Evolutionary conservation across 2,888 invertebrate species (phyloP), one percentile per base, ranked within the genome.

Genomic region (Drosophila falleni): DNA sequence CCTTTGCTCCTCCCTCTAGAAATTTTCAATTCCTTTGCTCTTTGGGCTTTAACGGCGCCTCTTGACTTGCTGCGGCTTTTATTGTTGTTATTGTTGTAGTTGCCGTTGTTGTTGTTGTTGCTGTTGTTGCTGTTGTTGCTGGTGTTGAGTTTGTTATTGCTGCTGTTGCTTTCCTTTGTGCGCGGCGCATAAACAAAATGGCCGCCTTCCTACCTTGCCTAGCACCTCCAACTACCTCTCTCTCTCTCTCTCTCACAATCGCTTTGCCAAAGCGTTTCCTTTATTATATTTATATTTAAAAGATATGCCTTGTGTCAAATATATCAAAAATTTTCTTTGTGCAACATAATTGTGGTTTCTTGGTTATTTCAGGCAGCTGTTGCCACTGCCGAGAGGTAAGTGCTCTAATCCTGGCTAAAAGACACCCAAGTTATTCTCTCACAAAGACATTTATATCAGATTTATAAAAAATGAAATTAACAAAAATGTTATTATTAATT

Each of bases 221-320:
- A 61, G 58, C 58, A 15, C n/a, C 56, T 42, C 26, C 23, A 49
- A 15, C 10, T 53, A 23, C 23, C 42, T 31, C 50, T 11, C 58
- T 10, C 33, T 42, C 35, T 26, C 8, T 51, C 19, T 66, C 39
- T 23, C 35, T 23, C 11, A 41, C 1, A 1, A 19, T 23, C 6
- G 3, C n/a, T 64, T 68, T 65, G 69, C 11, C 81, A 81, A 19
- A 79, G 73, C 64, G 61, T 79, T 69, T 83, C 77, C 80, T 74
- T 78, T 84, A 75, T 85, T 87, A 87, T 37, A 31, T 80, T 87
- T 87, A 87, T 85, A 87, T 87, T 87, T 84, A 81, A 87, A 83
- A 86, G 79, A 83, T 80, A 68, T 71, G 64, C 74, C 71, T 49
- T 44, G 56, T 65, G 69, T 69, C 76, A 71, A 72, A 72, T 80